A percentile compares a stretch with the other conserved stretches of the same genome.
These are phyloP conservation scores for Ceramica pisi DNA, from an alignment of 2,888 invertebrate species.

Conservation along the genomic window DNA sequence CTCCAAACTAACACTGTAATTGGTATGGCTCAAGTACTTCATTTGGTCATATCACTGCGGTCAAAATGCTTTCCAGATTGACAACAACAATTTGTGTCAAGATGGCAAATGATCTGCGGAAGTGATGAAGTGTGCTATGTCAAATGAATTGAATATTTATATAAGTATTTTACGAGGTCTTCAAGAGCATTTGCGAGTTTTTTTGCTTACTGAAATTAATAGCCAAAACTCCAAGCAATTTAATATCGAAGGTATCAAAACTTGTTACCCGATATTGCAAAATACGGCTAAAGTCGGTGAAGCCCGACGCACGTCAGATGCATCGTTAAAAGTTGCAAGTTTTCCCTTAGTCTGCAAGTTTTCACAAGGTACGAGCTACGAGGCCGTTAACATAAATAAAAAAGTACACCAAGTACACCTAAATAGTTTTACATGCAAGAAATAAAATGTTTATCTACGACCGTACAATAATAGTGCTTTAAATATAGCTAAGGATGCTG, in stretches of 20 bases:
- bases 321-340: constrained; percentile 70
- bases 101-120: no score
- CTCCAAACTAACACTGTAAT: no score
- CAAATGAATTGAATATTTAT: no score
- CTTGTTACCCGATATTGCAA: constrained; percentile 55
- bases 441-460: constrained; percentile 40
- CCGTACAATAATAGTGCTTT: background rate
- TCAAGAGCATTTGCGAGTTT: background rate
- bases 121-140: no score
- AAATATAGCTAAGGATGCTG: background rate
- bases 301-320: constrained; percentile 52
- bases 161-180: background rate
- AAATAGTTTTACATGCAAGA: constrained; percentile 6
- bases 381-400: constrained; percentile 21
- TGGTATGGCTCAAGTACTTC: no score
- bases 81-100: no score
- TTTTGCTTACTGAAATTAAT: constrained; percentile 31
- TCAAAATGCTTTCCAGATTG: no score
- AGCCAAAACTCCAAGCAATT: constrained; percentile 11
- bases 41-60: no score
- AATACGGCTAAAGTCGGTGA: constrained; percentile 47
- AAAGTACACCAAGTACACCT: background rate
- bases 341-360: constrained; percentile 50
- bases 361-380: constrained; percentile 29
- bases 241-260: constrained; percentile 40